phyloP scores from a whole-genome alignment of 2,113 vertebrate species.

The Sylvietta virens region DNA sequence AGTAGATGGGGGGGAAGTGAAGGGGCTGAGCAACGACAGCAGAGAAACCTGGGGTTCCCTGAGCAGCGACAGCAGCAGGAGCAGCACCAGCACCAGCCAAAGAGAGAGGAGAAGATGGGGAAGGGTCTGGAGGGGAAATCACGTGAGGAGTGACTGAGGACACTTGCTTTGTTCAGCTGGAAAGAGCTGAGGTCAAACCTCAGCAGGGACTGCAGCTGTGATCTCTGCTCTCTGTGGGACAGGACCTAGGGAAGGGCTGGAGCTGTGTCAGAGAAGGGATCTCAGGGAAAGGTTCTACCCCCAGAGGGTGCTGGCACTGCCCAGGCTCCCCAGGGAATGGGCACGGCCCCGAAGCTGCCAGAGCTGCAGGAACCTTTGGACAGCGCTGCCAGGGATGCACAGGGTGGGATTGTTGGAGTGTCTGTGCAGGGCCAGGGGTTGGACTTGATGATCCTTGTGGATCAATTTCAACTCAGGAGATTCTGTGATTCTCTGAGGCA shows the following conservation, averaged over 20 bases:
- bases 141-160: not conserved
- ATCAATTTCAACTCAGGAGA: not conserved
- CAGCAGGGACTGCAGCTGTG: not conserved
- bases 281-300: not conserved
- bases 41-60: not conserved
- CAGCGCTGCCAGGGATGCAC: accelerated
- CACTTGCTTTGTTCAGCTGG: not conserved
- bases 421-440: not conserved
- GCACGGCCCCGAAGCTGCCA: accelerated
- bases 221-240: not conserved
- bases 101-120: not conserved
- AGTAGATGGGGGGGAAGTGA: not conserved
- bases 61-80: not conserved
- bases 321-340: not conserved
- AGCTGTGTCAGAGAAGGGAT: accelerated
- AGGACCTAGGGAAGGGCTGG: not conserved
- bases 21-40: not conserved
- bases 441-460: not conserved
- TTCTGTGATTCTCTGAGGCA: not conserved
- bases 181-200: not conserved
- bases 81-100: not conserved
- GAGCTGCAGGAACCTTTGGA: not conserved
- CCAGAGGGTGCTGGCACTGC: not conserved
- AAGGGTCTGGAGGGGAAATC: not conserved
- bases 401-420: not conserved